Evolutionary conservation across 2,888 invertebrate genomes (phyloP).

Genomic region (Apoderus coryli): DNA sequence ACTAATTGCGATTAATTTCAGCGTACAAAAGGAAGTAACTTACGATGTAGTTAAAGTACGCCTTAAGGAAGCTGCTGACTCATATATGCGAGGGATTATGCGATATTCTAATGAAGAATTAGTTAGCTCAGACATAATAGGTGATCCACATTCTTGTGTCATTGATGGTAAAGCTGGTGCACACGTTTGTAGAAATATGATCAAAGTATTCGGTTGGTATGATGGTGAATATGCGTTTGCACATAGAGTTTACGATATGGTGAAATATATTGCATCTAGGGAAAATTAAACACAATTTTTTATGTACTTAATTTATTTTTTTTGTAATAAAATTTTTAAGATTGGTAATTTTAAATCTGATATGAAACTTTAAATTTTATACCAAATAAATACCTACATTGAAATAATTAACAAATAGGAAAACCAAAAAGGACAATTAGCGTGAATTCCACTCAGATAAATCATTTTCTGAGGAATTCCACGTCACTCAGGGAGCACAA

Average conservation of each 20-base stretch:
- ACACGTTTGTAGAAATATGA: slow-evolving; percentile 13
- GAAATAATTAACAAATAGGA: no score
- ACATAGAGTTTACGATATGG: slow-evolving; percentile 28
- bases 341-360: no score
- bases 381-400: no score
- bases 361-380: no score
- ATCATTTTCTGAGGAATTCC: no score
- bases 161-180: slow-evolving; percentile 16
- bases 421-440: no score
- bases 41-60: slow-evolving; percentile 13
- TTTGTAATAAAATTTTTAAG: no score
- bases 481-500: no score
- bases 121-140: slow-evolving; percentile 17
- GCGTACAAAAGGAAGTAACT: slow-evolving; percentile 15
- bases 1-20: slow-evolving; percentile 11
- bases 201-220: slow-evolving; percentile 19
- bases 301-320: no score
- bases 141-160: slow-evolving; percentile 17
- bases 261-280: slow-evolving; percentile 30
- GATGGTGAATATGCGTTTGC: slow-evolving; percentile 18
- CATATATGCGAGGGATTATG: slow-evolving; percentile 16
- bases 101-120: slow-evolving; percentile 14
- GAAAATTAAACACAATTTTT: no score
- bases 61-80: slow-evolving; percentile 17
- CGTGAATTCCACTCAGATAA: no score